Evolutionary conservation across 2,113 vertebrate genomes (phyloP).

Genomic region (Pandion haliaetus): DNA sequence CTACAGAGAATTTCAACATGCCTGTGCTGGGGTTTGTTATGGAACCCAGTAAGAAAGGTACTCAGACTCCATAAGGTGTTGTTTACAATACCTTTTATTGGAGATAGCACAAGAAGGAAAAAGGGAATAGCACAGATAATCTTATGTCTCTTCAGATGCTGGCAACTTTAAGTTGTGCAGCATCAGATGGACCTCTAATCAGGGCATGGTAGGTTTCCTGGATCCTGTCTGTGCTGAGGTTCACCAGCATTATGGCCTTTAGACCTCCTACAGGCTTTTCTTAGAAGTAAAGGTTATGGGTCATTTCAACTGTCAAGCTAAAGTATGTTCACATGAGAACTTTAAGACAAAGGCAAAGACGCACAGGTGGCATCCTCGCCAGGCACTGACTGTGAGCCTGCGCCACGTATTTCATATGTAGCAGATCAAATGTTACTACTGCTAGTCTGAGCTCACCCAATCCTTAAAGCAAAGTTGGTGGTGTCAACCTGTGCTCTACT

Average conservation of each 20-base stretch:
- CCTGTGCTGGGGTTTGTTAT: neutral
- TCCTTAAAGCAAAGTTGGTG: neutral
- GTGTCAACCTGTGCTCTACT: neutral
- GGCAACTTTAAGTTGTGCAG: neutral
- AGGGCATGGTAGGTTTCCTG: neutral
- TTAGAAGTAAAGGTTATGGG: neutral
- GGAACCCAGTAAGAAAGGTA: neutral
- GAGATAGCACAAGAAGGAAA: neutral
- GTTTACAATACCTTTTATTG: neutral
- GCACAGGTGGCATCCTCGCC: accelerated
- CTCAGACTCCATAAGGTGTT: neutral
- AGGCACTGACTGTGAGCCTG: neutral
- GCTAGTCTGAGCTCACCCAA: neutral
- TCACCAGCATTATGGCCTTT: neutral
- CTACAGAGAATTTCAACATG: neutral
- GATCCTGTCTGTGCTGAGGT: neutral
- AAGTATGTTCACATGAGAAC: neutral
- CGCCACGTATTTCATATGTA: neutral
- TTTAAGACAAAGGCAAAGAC: neutral
- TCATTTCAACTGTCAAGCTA: neutral
- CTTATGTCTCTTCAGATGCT: neutral
- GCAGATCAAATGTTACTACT: neutral
- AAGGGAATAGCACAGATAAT: neutral
- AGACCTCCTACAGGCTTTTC: neutral
- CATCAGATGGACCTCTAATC: neutral